Conservation (phyloP, 2,888 invertebrate genomes). For the Hydriomena furcata region DNA sequence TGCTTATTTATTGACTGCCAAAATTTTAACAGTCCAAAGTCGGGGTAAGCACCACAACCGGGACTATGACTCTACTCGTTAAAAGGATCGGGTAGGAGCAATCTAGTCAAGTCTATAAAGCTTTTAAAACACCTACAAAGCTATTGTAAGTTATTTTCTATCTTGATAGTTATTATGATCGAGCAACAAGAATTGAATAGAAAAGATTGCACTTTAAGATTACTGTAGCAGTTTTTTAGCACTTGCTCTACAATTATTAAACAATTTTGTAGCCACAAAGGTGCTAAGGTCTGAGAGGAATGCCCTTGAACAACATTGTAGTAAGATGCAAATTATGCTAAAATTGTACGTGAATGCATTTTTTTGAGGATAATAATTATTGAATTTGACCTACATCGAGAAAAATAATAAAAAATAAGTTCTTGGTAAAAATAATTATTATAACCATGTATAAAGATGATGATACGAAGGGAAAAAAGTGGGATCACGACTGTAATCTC, state of each 20-base stretch:
- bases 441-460: no score
- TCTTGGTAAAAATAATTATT: no score
- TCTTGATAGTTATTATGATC: background rate
- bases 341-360: background rate
- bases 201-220: constrained; percentile 11
- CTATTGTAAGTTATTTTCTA: background rate
- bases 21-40: no score
- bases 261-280: constrained; percentile 18
- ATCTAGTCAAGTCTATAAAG: no score
- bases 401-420: no score
- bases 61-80: no score
- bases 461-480: no score
- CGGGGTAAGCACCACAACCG: no score
- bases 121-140: no score
- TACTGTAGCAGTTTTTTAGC: constrained; percentile 13
- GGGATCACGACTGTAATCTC: no score
- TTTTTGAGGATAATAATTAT: background rate
- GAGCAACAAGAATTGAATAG: constrained; percentile 5
- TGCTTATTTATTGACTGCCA: no score
- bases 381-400: background rate
- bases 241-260: constrained; percentile 14
- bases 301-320: constrained; percentile 17
- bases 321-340: background rate
- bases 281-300: constrained; percentile 5
- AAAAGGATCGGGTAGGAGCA: no score